Percentiles rank a stretch among this genome's conserved stretches.
Conservation (phyloP, 2,797 vertebrate genomes). For the Halcyon chelicuti region DNA sequence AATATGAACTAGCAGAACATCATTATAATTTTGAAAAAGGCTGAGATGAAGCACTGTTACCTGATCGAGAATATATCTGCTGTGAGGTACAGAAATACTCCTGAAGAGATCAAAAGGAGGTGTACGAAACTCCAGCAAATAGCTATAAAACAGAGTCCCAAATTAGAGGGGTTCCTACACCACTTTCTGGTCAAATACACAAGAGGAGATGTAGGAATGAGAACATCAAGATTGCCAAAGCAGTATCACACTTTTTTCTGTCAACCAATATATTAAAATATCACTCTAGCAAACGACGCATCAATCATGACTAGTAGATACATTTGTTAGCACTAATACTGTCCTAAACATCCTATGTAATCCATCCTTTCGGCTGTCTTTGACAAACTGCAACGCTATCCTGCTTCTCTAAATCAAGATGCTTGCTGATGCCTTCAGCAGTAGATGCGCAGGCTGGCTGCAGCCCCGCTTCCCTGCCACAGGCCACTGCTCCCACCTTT, state of each 20-base stretch:
- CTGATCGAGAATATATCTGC: slow-evolving; percentile 11
- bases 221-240: not conserved
- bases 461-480: not conserved
- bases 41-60: not conserved
- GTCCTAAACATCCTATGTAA: not conserved
- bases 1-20: not conserved
- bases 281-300: not conserved
- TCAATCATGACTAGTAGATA: not conserved
- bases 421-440: not conserved
- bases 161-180: not conserved
- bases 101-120: slow-evolving; percentile 27
- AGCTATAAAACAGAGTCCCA: not conserved
- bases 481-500: not conserved
- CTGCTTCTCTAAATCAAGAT: no score
- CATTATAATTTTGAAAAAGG: slow-evolving; percentile 7
- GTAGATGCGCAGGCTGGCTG: not conserved
- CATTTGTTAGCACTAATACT: not conserved
- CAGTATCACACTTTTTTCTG: not conserved
- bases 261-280: not conserved
- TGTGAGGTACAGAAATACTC: slow-evolving; percentile 20
- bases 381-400: not conserved
- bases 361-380: not conserved
- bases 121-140: not conserved
- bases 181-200: not conserved
- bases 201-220: not conserved